Evolutionary conservation across 2,797 vertebrate species (phyloP).

Genomic region (Channallabes apus): DNA sequence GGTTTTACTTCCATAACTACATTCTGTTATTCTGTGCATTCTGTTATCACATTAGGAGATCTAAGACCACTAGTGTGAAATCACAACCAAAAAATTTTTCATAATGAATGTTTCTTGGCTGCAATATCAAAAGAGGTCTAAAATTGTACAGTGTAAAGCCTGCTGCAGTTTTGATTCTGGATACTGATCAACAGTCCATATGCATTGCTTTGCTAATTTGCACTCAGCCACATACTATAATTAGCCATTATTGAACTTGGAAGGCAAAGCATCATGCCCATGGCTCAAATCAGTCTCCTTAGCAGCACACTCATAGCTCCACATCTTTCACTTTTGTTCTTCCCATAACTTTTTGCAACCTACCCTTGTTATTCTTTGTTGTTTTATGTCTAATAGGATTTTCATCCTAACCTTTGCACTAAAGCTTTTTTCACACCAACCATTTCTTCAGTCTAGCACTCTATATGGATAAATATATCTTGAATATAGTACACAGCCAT

Average conservation of each 20-base stretch:
- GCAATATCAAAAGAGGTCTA: too few species aligned
- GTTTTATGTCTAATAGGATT: not conserved
- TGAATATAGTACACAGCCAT: not conserved
- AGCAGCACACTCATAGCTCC: not conserved
- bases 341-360: too few species aligned
- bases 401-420: not conserved
- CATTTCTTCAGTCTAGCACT: not conserved
- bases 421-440: not conserved
- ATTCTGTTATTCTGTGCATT: too few species aligned
- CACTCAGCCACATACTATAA: not conserved
- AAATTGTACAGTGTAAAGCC: not conserved
- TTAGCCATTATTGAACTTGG: too few species aligned
- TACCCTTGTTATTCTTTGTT: not conserved
- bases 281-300: not conserved
- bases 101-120: not conserved
- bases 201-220: not conserved
- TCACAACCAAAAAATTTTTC: not conserved
- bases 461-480: not conserved
- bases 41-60: not conserved
- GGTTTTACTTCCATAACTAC: too few species aligned
- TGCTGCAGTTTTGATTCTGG: not conserved
- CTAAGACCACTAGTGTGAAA: not conserved
- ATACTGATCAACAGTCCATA: not conserved
- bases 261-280: not conserved
- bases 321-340: not conserved